These are phyloP conservation scores for Camptogramma bilineatum DNA, from an alignment of 2,888 invertebrate genomes.

Conservation along the genomic window DNA sequence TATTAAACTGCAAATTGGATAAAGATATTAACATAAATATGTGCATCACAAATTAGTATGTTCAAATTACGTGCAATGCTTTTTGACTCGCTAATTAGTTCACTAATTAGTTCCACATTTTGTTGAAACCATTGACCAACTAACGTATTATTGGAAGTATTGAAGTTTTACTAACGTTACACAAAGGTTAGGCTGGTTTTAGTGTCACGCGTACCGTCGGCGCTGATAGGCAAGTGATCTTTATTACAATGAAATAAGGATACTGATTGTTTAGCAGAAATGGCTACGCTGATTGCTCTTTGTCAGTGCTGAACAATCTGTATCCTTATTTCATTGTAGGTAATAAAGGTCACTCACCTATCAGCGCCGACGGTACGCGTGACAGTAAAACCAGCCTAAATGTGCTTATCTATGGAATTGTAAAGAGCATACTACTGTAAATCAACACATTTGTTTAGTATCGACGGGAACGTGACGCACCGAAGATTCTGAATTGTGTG, in stretches of 20 bases:
- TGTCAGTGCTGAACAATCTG: too few species aligned
- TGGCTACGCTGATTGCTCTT: too few species aligned
- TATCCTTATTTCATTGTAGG: too few species aligned
- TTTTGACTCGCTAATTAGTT: neutral
- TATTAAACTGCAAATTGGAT: neutral
- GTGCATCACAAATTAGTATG: conserved; percentile 1
- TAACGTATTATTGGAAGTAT: neutral
- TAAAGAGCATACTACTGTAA: neutral
- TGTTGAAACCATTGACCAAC: neutral
- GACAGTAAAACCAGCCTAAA: too few species aligned
- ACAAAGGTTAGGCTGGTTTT: neutral
- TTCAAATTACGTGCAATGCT: conserved; percentile 3
- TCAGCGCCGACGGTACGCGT: too few species aligned
- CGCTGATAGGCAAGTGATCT: too few species aligned
- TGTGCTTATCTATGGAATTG: conserved; percentile 1
- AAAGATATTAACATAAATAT: neutral
- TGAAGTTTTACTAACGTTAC: neutral
- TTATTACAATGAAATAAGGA: too few species aligned
- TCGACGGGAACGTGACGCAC: neutral
- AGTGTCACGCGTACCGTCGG: too few species aligned
- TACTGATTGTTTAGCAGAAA: too few species aligned
- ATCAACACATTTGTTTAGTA: neutral
- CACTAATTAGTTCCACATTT: conserved; percentile 4
- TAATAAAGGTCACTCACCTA: too few species aligned
- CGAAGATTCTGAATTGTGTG: neutral